phyloP scores from a whole-genome alignment of 2,888 invertebrate species.

The Halictus ligatus region DNA sequence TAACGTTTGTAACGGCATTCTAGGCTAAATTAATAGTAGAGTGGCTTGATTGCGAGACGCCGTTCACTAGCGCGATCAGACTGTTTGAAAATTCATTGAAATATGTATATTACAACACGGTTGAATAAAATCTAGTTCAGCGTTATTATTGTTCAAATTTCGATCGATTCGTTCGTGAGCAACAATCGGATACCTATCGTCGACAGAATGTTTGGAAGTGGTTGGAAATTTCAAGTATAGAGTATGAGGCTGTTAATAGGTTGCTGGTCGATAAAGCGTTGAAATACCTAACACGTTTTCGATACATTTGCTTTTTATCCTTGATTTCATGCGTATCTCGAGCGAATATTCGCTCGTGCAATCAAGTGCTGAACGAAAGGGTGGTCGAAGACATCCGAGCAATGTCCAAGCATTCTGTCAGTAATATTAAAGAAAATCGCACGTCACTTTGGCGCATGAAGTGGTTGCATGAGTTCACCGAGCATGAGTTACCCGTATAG shows the following conservation, averaged over 20 bases:
- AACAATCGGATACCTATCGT: not conserved
- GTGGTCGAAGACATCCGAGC: not conserved
- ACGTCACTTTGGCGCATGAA: conserved; percentile 2
- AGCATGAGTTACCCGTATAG: not conserved
- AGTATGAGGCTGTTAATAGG: not conserved
- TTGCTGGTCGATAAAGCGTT: not conserved
- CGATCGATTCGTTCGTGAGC: not conserved
- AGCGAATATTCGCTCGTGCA: no score
- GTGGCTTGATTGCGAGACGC: not conserved
- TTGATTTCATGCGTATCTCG: not conserved
- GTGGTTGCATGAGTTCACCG: not conserved
- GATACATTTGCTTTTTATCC: no score
- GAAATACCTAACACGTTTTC: not conserved
- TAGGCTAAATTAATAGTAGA: not conserved
- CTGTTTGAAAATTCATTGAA: not conserved
- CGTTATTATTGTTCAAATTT: not conserved
- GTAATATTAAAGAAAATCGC: not conserved
- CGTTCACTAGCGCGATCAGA: not conserved
- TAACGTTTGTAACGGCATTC: not conserved
- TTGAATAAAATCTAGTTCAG: not conserved
- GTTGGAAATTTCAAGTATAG: not conserved
- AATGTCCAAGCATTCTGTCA: not conserved
- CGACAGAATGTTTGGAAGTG: not conserved
- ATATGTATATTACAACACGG: not conserved
- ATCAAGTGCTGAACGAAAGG: not conserved